phyloP scores from a whole-genome alignment of 2,888 invertebrate species.

The Perizoma flavofasciatum region DNA sequence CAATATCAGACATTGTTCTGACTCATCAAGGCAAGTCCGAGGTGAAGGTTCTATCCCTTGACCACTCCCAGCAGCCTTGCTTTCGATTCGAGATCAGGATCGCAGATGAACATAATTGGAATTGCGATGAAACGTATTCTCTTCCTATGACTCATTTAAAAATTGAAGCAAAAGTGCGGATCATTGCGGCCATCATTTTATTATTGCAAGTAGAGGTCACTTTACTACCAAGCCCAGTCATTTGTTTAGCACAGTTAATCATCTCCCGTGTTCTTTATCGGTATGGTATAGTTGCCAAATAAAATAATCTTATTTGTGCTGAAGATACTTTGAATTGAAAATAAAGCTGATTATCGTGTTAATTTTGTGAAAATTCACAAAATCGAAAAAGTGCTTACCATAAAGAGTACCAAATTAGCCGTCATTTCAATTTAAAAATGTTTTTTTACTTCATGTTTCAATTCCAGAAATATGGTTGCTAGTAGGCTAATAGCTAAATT shows the following conservation, averaged over 20 bases:
- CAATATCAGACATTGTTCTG: conserved; percentile 64
- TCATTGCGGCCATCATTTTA: conserved; percentile 9
- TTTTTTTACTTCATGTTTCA: too few relatives aligned
- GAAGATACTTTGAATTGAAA: too few relatives aligned
- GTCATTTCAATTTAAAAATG: too few relatives aligned
- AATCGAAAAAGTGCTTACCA: too few relatives aligned
- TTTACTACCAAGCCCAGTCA: conserved; percentile 8
- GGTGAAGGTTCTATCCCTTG: conserved; percentile 78
- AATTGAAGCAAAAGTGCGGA: conserved; percentile 16
- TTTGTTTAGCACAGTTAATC: too few relatives aligned
- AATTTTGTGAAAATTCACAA: too few relatives aligned
- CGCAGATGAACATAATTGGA: conserved; percentile 56
- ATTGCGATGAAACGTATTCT: conserved; percentile 47
- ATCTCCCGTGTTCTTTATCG: neutral
- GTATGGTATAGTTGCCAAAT: too few relatives aligned
- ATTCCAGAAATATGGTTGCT: too few relatives aligned
- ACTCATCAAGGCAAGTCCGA: conserved; percentile 66
- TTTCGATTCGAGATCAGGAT: conserved; percentile 65
- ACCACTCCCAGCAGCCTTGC: conserved; percentile 77
- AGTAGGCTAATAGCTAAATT: too few relatives aligned
- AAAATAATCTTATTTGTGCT: too few relatives aligned
- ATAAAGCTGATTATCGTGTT: too few relatives aligned
- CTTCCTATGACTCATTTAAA: conserved; percentile 40
- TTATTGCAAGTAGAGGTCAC: conserved; percentile 16
- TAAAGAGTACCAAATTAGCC: too few relatives aligned